phyloP scores from a whole-genome alignment of 1,140 invertebrate genomes.

The Pteromalus puparum region DNA sequence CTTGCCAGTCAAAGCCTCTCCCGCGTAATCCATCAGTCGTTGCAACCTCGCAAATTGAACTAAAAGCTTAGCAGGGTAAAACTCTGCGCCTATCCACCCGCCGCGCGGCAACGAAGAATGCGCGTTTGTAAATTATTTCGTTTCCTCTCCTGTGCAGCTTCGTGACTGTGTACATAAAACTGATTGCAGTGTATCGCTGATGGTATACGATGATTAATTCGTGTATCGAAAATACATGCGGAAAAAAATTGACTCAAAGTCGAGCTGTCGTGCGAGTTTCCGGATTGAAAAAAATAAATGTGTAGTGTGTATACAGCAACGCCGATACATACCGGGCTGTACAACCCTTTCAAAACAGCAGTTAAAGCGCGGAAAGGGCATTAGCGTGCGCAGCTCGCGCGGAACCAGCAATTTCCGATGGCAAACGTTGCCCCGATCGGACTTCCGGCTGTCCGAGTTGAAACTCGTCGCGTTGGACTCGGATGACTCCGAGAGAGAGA shows the following conservation, averaged over 20 bases:
- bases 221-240: too few relatives aligned
- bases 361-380: neutral
- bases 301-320: neutral
- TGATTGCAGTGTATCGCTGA: neutral
- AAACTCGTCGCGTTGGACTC: neutral
- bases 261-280: too few relatives aligned
- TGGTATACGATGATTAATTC: neutral
- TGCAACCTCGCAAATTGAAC: neutral
- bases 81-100: neutral
- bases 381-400: neutral
- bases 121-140: neutral
- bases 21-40: neutral
- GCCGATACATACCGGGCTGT: neutral
- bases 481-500: neutral
- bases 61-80: neutral
- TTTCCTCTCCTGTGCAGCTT: neutral
- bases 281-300: neutral
- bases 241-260: too few relatives aligned
- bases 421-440: conserved; percentile 27
- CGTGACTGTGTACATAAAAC: neutral
- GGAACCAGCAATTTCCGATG: conserved; percentile 31
- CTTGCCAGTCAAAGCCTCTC: neutral
- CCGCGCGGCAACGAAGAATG: neutral
- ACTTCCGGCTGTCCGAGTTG: conserved; percentile 13
- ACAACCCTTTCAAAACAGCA: neutral